These are phyloP conservation scores for Phyllostomus hastatus DNA, from an alignment of 2,113 vertebrate genomes.

Conservation along the genomic window DNA sequence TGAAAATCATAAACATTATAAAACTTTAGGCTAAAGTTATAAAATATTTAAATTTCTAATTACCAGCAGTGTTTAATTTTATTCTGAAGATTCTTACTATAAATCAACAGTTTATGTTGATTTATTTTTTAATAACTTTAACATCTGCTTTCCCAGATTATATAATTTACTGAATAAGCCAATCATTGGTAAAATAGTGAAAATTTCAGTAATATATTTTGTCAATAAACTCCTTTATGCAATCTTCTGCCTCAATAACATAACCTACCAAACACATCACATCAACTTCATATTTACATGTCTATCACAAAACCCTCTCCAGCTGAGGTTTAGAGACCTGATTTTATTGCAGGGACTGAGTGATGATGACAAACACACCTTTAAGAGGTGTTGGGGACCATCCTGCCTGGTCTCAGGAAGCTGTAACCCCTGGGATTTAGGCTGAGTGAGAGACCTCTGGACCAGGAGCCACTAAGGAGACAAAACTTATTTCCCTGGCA, in stretches of 20 bases:
- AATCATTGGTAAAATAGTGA: background rate
- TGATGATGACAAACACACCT: background rate
- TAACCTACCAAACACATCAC: background rate
- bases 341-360: background rate
- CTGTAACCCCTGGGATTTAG: no score
- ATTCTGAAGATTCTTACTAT: background rate
- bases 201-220: background rate
- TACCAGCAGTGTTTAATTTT: background rate
- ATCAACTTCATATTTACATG: background rate
- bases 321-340: background rate
- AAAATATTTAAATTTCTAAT: constrained; percentile 12
- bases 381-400: background rate
- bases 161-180: background rate
- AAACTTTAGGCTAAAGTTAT: background rate
- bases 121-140: constrained; percentile 27
- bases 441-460: no score
- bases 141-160: background rate
- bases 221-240: background rate
- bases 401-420: no score
- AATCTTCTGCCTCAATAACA: background rate
- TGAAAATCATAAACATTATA: background rate
- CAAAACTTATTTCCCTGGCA: no score
- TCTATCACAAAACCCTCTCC: background rate
- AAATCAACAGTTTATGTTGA: background rate
- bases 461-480: no score